Percentiles rank a stretch among this genome's conserved stretches.
Conservation (phyloP, 2,113 vertebrate species). For the Notothenia coriiceps region DNA sequence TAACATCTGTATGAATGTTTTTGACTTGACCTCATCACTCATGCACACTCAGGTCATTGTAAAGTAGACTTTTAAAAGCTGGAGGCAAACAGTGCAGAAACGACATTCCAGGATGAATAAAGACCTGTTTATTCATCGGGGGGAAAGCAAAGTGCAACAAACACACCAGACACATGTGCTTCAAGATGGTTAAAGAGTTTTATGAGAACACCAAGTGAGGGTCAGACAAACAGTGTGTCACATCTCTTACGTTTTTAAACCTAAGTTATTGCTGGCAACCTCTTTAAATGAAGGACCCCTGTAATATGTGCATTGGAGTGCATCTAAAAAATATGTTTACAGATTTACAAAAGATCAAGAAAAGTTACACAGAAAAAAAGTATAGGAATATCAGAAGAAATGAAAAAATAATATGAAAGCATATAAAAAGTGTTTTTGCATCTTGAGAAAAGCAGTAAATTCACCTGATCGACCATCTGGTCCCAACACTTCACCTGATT, state of each 20-base stretch:
- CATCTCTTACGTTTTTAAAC: neutral
- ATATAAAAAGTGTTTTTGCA: neutral
- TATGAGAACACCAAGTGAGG: neutral
- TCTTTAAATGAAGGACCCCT: neutral
- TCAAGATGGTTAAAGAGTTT: neutral
- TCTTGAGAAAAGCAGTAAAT: constrained; percentile 6
- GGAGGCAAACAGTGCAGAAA: neutral
- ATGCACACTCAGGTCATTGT: constrained; percentile 47
- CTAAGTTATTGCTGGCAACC: neutral
- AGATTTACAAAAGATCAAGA: neutral
- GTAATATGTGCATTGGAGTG: neutral
- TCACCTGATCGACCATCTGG: constrained; percentile 36
- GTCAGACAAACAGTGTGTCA: neutral
- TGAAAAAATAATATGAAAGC: neutral
- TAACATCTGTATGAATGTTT: constrained; percentile 60
- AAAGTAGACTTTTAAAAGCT: constrained; percentile 35
- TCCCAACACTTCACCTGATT: constrained; percentile 35
- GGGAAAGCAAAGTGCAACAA: neutral
- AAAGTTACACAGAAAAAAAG: neutral
- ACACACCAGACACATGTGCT: neutral
- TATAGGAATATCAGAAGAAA: neutral
- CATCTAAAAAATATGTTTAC: neutral
- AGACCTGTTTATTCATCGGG: neutral
- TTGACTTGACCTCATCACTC: constrained; percentile 62
- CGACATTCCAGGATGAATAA: constrained; percentile 16